Evolutionary conservation across 2,888 invertebrate genomes (phyloP).

Genomic region (Stenurella melanura): DNA sequence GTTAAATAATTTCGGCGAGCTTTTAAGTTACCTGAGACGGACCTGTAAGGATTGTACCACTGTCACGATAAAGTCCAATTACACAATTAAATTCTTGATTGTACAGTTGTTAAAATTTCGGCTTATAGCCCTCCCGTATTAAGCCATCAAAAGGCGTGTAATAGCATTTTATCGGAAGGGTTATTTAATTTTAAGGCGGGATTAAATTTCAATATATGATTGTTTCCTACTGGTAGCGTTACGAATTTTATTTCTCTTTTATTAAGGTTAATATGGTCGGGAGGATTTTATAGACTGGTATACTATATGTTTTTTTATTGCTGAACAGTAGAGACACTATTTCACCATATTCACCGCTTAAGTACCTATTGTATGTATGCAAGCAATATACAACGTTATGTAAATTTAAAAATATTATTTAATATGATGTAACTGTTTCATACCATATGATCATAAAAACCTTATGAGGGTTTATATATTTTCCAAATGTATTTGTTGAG

Average conservation of each 20-base stretch:
- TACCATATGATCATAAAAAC: too few species aligned
- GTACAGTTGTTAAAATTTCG: constrained; percentile 65
- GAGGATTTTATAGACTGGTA: constrained; percentile 7
- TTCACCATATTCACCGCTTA: neutral
- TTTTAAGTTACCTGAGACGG: neutral
- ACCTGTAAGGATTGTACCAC: neutral
- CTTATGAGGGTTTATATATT: too few species aligned
- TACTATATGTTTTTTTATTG: constrained; percentile 1
- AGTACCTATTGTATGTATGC: too few species aligned
- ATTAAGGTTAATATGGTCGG: constrained; percentile 3
- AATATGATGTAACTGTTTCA: too few species aligned
- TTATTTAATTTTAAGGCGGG: constrained; percentile 40
- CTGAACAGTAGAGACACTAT: neutral
- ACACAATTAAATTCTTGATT: constrained; percentile 66
- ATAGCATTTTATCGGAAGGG: constrained; percentile 41
- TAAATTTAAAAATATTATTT: too few species aligned
- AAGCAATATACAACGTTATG: too few species aligned
- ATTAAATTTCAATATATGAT: constrained; percentile 41
- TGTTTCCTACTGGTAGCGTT: constrained; percentile 37
- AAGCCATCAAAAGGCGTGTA: constrained; percentile 40
- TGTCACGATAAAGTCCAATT: constrained; percentile 59
- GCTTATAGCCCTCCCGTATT: constrained; percentile 61
- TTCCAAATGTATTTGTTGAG: too few species aligned
- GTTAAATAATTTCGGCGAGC: too few species aligned
- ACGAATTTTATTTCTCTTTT: constrained; percentile 34